phyloP scores from a whole-genome alignment of 2,113 vertebrate genomes.

The Shinisaurus crocodilurus region DNA sequence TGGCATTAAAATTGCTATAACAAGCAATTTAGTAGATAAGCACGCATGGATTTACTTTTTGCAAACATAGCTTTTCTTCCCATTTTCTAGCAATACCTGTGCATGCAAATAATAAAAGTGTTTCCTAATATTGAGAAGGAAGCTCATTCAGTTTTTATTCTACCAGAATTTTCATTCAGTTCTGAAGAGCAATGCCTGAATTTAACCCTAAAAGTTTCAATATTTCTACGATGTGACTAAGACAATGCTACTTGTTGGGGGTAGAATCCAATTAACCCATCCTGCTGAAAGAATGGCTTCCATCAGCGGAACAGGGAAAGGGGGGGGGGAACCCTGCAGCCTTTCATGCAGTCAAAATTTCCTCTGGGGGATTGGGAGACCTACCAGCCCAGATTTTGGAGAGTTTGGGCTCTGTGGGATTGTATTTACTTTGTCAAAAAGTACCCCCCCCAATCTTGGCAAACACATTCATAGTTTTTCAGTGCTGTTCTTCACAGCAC shows the following conservation, averaged over 20 bases:
- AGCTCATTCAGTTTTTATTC: not conserved
- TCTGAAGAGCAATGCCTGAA: not conserved
- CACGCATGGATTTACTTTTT: conserved; percentile 12
- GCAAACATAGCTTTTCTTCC: conserved; percentile 9
- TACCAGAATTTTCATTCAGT: not conserved
- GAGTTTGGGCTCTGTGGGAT: no score
- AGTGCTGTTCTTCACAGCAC: not conserved
- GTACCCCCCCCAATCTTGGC: not conserved
- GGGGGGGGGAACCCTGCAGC: no score
- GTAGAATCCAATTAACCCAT: no score
- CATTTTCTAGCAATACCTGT: conserved; percentile 2
- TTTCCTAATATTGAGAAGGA: not conserved
- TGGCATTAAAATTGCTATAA: conserved; percentile 9
- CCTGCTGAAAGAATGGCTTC: no score
- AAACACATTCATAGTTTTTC: not conserved
- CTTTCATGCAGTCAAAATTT: no score
- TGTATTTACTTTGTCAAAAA: not conserved
- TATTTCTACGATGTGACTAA: not conserved
- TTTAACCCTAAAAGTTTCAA: not conserved
- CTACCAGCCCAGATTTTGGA: no score
- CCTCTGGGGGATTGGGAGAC: no score
- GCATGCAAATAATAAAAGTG: conserved; percentile 1
- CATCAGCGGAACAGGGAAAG: no score
- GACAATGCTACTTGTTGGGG: not conserved
- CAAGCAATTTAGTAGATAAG: conserved; percentile 22